Conservation (phyloP, 2,888 invertebrate species). For the Clitarchus hookeri region DNA sequence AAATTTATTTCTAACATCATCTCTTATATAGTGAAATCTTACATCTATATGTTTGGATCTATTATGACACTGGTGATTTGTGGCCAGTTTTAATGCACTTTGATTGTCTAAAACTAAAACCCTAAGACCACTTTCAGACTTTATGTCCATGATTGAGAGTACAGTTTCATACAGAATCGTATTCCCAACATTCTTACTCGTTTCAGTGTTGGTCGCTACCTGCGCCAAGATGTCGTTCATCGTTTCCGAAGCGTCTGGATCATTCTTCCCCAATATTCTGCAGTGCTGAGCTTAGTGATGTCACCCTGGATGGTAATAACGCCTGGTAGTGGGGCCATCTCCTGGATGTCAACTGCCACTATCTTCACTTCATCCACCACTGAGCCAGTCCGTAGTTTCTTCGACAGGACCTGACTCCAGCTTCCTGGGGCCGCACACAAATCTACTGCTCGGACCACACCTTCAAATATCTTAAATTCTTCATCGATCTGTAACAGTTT, state of each 20-base stretch:
- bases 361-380: slow-evolving; percentile 70
- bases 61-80: too few species aligned
- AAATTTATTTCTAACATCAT: too few species aligned
- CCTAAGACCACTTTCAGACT: slow-evolving; percentile 91
- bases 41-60: too few species aligned
- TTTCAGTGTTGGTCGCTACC: slow-evolving; percentile 99
- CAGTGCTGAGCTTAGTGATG: slow-evolving; percentile 92
- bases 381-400: slow-evolving; percentile 66
- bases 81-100: too few species aligned
- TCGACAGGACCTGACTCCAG: slow-evolving; percentile 96
- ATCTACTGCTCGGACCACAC: slow-evolving; percentile 90
- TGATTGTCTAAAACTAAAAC: too few species aligned
- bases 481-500: slow-evolving; percentile 96
- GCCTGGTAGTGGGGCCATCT: slow-evolving; percentile 96
- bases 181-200: slow-evolving; percentile 99
- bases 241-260: slow-evolving; percentile 96
- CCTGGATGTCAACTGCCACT: slow-evolving; percentile 96
- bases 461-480: slow-evolving; percentile 86
- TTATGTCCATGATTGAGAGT: slow-evolving; percentile 98
- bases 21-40: too few species aligned
- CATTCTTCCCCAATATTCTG: slow-evolving; percentile 93
- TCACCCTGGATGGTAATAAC: slow-evolving; percentile 97
- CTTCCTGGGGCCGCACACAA: slow-evolving; percentile 98
- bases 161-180: slow-evolving; percentile 99
- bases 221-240: slow-evolving; percentile 99